Evolutionary conservation across 2,113 vertebrate species (phyloP).

Genomic region (Varanus salvator): DNA sequence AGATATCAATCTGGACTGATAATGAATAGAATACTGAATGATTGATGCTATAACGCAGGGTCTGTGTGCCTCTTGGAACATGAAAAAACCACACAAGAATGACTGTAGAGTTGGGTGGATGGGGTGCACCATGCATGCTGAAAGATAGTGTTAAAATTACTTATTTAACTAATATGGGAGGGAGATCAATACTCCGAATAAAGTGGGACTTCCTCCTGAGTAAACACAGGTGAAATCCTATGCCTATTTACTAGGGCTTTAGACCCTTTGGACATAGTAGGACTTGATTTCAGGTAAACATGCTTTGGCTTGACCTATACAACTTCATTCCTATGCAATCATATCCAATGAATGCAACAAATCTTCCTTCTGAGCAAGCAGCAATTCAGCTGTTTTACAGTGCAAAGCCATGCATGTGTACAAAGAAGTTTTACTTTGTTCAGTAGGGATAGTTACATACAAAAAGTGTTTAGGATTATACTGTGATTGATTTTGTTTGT

Average conservation of each 20-base stretch:
- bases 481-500: not conserved
- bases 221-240: not conserved
- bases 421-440: not conserved
- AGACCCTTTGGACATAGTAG: not conserved
- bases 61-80: not conserved
- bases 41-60: not conserved
- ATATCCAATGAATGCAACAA: not conserved
- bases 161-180: not conserved
- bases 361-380: not conserved
- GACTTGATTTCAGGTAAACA: not conserved
- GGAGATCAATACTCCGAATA: not conserved
- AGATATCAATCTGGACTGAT: not conserved
- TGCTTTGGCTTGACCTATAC: not conserved
- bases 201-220: not conserved
- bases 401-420: not conserved
- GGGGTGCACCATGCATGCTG: not conserved
- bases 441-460: not conserved
- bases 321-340: not conserved
- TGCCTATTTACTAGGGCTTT: not conserved
- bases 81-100: not conserved
- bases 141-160: conserved; percentile 5
- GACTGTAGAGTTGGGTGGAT: not conserved
- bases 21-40: not conserved
- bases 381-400: not conserved
- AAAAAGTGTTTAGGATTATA: no score